A percentile compares a stretch with the other conserved stretches of the same genome.
Evolutionary conservation across 2,797 vertebrate species (phyloP).

Genomic region (Lemur catta): DNA sequence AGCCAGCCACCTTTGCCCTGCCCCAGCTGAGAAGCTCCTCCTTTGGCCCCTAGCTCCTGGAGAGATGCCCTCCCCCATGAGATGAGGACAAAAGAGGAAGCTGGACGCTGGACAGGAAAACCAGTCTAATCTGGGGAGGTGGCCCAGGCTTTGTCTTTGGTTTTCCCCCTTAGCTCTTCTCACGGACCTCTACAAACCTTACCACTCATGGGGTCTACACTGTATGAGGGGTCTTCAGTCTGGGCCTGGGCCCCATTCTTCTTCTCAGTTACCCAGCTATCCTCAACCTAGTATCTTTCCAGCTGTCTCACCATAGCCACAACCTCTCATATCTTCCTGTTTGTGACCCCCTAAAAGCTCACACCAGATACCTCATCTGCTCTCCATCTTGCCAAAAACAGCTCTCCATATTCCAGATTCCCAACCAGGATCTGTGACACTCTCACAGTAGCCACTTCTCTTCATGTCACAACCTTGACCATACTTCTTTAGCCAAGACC

Average conservation of each 20-base stretch:
- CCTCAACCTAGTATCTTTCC: background rate
- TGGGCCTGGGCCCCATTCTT: background rate
- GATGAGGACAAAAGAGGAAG: slow-evolving; percentile 75
- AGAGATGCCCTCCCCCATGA: slow-evolving; percentile 58
- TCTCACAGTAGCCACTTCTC: background rate
- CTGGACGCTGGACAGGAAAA: slow-evolving; percentile 65
- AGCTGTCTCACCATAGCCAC: background rate
- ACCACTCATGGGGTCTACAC: background rate
- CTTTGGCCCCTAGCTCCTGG: slow-evolving; percentile 38
- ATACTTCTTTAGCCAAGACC: background rate
- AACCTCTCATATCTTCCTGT: background rate
- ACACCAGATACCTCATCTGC: background rate
- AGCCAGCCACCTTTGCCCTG: background rate
- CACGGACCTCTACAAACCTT: slow-evolving; percentile 14
- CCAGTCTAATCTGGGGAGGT: slow-evolving; percentile 44
- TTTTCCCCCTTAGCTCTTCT: slow-evolving; percentile 57
- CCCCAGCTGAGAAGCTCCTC: slow-evolving; percentile 16
- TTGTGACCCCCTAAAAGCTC: background rate
- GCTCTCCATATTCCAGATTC: slow-evolving; percentile 1
- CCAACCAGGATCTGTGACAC: background rate
- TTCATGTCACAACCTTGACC: background rate
- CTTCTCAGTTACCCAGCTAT: background rate
- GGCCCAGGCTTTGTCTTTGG: slow-evolving; percentile 67
- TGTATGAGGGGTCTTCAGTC: background rate
- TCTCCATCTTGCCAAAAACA: background rate